These are phyloP conservation scores for Oreonectes daqikongensis DNA, from an alignment of 2,797 vertebrate species.

Conservation along the genomic window DNA sequence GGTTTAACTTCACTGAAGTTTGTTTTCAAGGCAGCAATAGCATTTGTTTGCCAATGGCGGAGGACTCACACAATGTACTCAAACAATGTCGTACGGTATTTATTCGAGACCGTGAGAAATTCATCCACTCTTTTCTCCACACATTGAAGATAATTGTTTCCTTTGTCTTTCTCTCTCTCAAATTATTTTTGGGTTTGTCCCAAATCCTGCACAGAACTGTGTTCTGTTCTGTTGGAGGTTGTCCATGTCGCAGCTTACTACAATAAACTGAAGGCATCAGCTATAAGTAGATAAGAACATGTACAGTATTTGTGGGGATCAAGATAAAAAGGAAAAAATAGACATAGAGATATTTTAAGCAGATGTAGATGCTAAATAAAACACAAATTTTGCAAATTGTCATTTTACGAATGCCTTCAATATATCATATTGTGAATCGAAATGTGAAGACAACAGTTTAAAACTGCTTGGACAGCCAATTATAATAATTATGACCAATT, in stretches of 20 bases:
- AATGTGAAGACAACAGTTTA: not conserved
- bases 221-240: too few species aligned
- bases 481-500: slow-evolving; percentile 23
- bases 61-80: slow-evolving; percentile 69
- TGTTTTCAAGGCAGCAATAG: slow-evolving; percentile 72
- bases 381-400: too few species aligned
- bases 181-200: slow-evolving; percentile 15
- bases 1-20: slow-evolving; percentile 61
- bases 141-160: slow-evolving; percentile 4
- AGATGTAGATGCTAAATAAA: not conserved
- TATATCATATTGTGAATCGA: slow-evolving; percentile 5
- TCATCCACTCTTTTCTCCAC: slow-evolving; percentile 35
- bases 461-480: slow-evolving; percentile 5
- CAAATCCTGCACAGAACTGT: slow-evolving; percentile 21
- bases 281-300: not conserved
- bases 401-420: not conserved
- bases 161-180: slow-evolving; percentile 5
- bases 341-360: not conserved
- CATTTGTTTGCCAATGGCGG: slow-evolving; percentile 76
- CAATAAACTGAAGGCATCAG: too few species aligned
- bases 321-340: not conserved
- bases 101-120: slow-evolving; percentile 57
- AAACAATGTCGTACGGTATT: slow-evolving; percentile 67
- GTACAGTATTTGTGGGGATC: not conserved
- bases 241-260: too few species aligned